Percentiles rank a stretch among this genome's conserved stretches.
phyloP scores from a whole-genome alignment of 2,113 vertebrate genomes.

The Epinephelus fuscoguttatus region DNA sequence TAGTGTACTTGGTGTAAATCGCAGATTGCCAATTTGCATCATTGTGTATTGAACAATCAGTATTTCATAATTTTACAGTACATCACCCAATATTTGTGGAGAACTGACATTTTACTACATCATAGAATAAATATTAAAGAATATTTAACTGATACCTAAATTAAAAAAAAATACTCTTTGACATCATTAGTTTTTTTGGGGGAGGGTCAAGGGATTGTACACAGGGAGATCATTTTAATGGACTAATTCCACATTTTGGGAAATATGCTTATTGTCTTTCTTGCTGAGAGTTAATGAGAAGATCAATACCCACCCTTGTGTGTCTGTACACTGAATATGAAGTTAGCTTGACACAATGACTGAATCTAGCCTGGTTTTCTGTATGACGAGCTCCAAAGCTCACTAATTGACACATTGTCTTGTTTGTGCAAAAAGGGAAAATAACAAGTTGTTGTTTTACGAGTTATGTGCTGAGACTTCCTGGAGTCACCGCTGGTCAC shows the following conservation, averaged over 20 bases:
- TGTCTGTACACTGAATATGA: neutral
- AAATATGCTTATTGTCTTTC: neutral
- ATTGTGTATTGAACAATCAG: neutral
- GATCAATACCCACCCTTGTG: neutral
- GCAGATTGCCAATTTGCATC: neutral
- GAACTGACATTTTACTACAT: neutral
- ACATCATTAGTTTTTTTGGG: no score
- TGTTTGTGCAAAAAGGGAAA: neutral
- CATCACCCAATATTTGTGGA: neutral
- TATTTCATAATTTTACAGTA: neutral
- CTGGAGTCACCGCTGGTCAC: neutral
- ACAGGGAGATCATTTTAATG: neutral
- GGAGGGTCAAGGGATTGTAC: neutral
- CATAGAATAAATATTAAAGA: neutral
- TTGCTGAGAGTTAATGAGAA: neutral
- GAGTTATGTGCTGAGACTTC: neutral
- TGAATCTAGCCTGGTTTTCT: neutral
- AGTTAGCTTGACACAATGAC: neutral
- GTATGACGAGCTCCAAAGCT: neutral
- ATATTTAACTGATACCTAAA: neutral
- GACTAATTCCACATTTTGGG: neutral
- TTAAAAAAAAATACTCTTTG: neutral
- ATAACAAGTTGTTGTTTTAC: neutral
- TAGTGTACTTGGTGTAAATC: no score
- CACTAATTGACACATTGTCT: neutral